These are phyloP conservation scores for Pituophis catenifer DNA, from an alignment of 2,113 vertebrate species.

Conservation along the genomic window DNA sequence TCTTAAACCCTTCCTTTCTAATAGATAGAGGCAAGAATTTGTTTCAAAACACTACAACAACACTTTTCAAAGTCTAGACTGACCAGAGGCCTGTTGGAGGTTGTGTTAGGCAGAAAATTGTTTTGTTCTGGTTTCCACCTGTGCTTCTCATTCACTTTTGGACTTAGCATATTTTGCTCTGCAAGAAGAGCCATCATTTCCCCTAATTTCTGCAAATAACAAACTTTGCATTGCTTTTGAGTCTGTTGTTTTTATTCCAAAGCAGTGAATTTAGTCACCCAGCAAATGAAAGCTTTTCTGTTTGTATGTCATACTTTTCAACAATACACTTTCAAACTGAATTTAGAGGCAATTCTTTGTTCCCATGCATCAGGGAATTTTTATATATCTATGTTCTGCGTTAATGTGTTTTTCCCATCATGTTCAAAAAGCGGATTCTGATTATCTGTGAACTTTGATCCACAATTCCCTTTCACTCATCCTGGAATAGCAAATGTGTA, in stretches of 20 bases:
- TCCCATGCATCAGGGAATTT: slow-evolving; percentile 52
- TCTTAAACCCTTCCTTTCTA: background rate
- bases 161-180: slow-evolving; percentile 30
- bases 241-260: slow-evolving; percentile 23
- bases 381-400: slow-evolving; percentile 52
- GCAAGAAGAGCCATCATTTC: slow-evolving; percentile 15
- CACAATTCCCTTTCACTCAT: slow-evolving; percentile 53
- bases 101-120: background rate
- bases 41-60: background rate
- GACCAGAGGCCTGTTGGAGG: background rate
- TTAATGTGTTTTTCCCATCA: slow-evolving; percentile 52
- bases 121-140: background rate
- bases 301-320: slow-evolving; percentile 34
- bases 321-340: slow-evolving; percentile 48
- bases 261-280: slow-evolving; percentile 26
- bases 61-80: background rate
- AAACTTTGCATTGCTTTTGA: slow-evolving; percentile 17
- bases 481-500: slow-evolving; percentile 58
- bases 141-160: slow-evolving; percentile 30
- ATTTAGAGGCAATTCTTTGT: slow-evolving; percentile 48
- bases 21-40: background rate
- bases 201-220: slow-evolving; percentile 37
- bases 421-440: slow-evolving; percentile 44
- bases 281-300: slow-evolving; percentile 45
- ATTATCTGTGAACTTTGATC: slow-evolving; percentile 58